Percentiles rank a stretch among this genome's conserved stretches.
Evolutionary conservation across 2,888 invertebrate genomes (phyloP).

Genomic region (Dastarcus helophoroides): DNA sequence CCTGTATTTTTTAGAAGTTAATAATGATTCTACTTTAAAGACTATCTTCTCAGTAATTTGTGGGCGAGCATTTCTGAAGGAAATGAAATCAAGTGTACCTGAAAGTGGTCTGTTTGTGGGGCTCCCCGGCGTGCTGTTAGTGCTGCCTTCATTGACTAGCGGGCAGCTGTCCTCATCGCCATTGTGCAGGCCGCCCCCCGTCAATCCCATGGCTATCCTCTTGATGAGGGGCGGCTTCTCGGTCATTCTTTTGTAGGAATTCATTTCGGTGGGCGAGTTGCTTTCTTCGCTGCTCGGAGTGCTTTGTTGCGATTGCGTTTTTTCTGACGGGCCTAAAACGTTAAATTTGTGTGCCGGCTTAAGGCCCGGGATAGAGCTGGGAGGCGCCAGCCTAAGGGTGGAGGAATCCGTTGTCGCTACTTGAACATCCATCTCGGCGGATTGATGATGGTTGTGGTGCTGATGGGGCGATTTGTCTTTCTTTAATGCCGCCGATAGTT

Average conservation of each 20-base stretch:
- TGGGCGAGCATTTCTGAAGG: too few relatives aligned
- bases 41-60: too few relatives aligned
- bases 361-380: conserved; percentile 57
- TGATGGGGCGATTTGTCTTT: conserved; percentile 25
- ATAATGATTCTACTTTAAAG: too few relatives aligned
- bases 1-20: too few relatives aligned
- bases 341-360: conserved; percentile 49
- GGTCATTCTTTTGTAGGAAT: conserved; percentile 69
- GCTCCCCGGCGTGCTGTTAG: conserved; percentile 35
- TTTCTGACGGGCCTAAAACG: conserved; percentile 32
- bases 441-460: conserved; percentile 22
- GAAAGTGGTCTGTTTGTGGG: conserved; percentile 54
- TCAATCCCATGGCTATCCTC: conserved; percentile 65
- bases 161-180: conserved; percentile 59
- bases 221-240: conserved; percentile 73
- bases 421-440: conserved; percentile 42
- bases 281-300: conserved; percentile 73
- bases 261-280: conserved; percentile 77
- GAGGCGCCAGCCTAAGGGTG: conserved; percentile 42
- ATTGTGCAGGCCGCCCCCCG: conserved; percentile 40
- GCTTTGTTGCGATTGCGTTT: conserved; percentile 30
- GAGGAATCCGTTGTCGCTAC: conserved; percentile 40
- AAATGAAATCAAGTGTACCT: too few relatives aligned
- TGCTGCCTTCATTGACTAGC: conserved; percentile 51
- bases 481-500: conserved; percentile 29